Evolutionary conservation across 2,888 invertebrate species (phyloP).

Genomic region (Yponomeuta sedellus): DNA sequence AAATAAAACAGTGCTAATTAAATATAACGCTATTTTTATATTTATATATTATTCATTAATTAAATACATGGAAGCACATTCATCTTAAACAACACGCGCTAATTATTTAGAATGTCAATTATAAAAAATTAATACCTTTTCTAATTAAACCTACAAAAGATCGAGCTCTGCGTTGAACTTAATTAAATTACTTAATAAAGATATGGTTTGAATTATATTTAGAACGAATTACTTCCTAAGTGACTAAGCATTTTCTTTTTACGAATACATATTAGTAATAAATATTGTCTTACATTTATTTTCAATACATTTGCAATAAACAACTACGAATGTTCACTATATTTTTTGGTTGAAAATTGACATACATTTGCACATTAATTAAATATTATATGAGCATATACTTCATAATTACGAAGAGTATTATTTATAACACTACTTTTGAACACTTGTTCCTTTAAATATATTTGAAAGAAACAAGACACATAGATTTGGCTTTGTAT

Average conservation of each 20-base stretch:
- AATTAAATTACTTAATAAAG: neutral
- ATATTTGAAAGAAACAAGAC: slow-evolving; percentile 5
- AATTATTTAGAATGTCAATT: neutral
- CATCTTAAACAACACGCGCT: slow-evolving; percentile 25
- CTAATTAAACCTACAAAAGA: neutral
- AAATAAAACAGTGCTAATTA: slow-evolving; percentile 3
- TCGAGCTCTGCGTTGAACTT: neutral
- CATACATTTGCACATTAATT: slow-evolving; percentile 24
- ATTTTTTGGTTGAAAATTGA: slow-evolving; percentile 32
- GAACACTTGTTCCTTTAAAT: neutral
- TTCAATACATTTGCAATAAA: slow-evolving; percentile 27
- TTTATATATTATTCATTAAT: slow-evolving; percentile 20
- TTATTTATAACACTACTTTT: slow-evolving; percentile 7
- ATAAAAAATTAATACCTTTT: neutral
- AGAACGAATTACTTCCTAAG: neutral
- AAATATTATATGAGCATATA: slow-evolving; percentile 28
- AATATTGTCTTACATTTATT: slow-evolving; percentile 26
- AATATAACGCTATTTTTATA: slow-evolving; percentile 14
- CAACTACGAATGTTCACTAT: slow-evolving; percentile 39
- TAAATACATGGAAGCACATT: slow-evolving; percentile 35
- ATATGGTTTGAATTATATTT: neutral
- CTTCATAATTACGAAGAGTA: slow-evolving; percentile 16
- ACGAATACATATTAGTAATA: slow-evolving; percentile 18
- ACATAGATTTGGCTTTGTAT: neutral
- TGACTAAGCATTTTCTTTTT: slow-evolving; percentile 13